Evolutionary conservation across 2,888 invertebrate genomes (phyloP).

Genomic region (Tipula confusa): DNA sequence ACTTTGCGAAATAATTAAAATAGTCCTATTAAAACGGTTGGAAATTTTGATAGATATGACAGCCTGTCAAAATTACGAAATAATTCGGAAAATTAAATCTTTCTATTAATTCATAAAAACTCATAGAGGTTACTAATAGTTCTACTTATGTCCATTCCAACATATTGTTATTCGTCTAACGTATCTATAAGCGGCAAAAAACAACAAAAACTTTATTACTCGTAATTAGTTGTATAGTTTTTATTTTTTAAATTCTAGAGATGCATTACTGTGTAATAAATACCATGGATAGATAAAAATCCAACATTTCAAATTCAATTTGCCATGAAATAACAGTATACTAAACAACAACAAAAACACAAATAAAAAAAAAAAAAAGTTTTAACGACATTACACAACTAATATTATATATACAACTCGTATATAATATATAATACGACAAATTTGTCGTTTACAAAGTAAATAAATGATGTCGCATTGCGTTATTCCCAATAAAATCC

Average conservation of each 20-base stretch:
- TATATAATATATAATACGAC: neutral
- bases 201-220: neutral
- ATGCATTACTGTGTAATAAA: neutral
- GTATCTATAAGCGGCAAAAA: neutral
- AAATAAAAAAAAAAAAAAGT: neutral
- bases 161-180: neutral
- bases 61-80: too few relatives aligned
- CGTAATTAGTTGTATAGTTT: neutral
- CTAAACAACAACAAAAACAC: neutral
- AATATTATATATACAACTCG: neutral
- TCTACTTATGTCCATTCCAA: too few relatives aligned
- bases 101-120: too few relatives aligned
- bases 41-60: too few relatives aligned
- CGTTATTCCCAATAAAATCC: slow-evolving; percentile 12
- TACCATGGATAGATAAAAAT: neutral
- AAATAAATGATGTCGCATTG: slow-evolving; percentile 25
- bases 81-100: too few relatives aligned
- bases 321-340: neutral
- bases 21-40: too few relatives aligned
- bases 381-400: neutral
- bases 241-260: neutral
- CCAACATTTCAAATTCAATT: neutral
- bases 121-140: too few relatives aligned
- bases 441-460: neutral
- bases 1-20: too few relatives aligned